Evolutionary conservation across 2,113 vertebrate species (phyloP), one percentile per base, ranked within the genome.

Genomic region (Dicentrarchus labrax): DNA sequence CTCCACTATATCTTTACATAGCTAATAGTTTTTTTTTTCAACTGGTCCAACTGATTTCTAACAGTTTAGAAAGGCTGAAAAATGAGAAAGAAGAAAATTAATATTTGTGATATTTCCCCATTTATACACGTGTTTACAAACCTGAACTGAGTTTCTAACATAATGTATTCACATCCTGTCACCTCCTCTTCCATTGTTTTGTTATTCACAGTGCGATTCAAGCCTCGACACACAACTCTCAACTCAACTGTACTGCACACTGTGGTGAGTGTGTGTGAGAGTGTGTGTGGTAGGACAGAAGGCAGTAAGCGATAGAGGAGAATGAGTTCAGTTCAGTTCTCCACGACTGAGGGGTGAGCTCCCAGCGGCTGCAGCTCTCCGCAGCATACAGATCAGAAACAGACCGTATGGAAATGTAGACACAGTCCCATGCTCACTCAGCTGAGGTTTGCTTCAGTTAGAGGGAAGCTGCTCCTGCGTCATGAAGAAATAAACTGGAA

Each of bases 371-470:
- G 53, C 53, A 54, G 50, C 41, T 48, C 41, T 66, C 61, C 41
- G 53, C 79, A 61, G 79, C 62, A 82, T 68, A 67, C 62, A 53
- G 64, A 75, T 82, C 62, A 74, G 54, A 74, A 50, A 36, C 68
- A 47, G 57, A 54, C n/a, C 57, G 69, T 56, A 64, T 64, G 57
- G n/a, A 80, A 57, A 59, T 59, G 41, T 10, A 13, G 61, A 54
- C 41, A 24, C 59, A 19, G 39, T 36, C 50, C 48, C 17, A 4
- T 21, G 66, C 4, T 72, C 77, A 24, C 60, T 80, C 78, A 39
- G 69, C 60, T 80, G 50, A 56, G 59, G 39, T 45, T 21, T 72
- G 53, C 69, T 72, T 56, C 69, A 24, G 21, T 45, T 30, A 72
- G 38, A 61, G 43, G 19, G 43, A 60, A 61, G 72, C 41, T 48